These are phyloP conservation scores for Bradypodion ventrale DNA, from an alignment of 2,797 vertebrate genomes.

Conservation along the genomic window DNA sequence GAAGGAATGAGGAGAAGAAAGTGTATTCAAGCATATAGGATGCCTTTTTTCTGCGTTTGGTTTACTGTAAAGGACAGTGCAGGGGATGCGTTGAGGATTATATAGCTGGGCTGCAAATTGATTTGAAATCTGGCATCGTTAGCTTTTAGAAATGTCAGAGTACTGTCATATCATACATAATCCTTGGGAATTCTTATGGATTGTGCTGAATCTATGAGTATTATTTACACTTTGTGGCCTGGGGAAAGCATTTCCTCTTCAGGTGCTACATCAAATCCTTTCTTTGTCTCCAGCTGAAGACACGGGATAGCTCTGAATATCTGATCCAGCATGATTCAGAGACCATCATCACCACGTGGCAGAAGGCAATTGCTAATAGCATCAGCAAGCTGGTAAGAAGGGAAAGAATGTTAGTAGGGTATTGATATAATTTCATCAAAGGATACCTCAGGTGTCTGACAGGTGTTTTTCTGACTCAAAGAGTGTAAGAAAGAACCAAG, in stretches of 20 bases:
- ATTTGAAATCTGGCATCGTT: background rate
- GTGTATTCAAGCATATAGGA: background rate
- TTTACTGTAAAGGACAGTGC: too few relatives aligned
- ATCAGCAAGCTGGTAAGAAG: conserved; percentile 79
- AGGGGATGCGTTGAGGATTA: background rate
- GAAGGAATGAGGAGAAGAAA: too few relatives aligned
- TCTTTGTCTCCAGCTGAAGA: conserved; percentile 82
- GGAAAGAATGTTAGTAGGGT: background rate
- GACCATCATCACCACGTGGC: conserved; percentile 88
- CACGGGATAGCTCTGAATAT: conserved; percentile 87
- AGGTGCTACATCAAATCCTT: background rate
- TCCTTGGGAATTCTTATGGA: background rate
- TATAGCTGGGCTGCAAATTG: too few relatives aligned
- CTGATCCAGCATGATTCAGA: conserved; percentile 94
- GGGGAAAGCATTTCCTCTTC: background rate
- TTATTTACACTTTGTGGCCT: background rate
- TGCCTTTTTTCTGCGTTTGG: background rate
- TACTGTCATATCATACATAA: too few relatives aligned
- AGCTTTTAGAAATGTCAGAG: background rate
- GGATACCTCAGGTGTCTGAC: too few relatives aligned
- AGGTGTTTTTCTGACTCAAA: background rate
- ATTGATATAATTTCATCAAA: background rate
- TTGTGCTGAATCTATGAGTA: background rate
- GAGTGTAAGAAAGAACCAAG: background rate
- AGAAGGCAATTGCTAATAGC: conserved; percentile 81